Conservation (phyloP, 2,888 invertebrate genomes). For the Phania funesta region DNA sequence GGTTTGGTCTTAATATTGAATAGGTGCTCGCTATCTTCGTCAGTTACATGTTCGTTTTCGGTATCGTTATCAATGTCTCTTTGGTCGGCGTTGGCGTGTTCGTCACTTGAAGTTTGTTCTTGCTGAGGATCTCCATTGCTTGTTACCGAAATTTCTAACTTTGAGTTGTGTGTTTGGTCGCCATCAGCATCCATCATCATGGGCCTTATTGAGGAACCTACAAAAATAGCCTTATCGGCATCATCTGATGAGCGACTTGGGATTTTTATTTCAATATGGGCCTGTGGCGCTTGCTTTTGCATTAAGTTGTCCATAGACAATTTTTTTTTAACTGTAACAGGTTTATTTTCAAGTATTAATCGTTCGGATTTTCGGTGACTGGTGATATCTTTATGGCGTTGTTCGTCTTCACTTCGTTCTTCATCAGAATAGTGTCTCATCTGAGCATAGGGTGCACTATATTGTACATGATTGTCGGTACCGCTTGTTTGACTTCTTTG, state of each 20-base stretch:
- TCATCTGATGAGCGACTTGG: conserved; percentile 69
- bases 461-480: conserved; percentile 68
- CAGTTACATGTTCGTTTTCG: neutral
- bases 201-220: conserved; percentile 73
- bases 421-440: conserved; percentile 73
- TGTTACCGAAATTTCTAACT: conserved; percentile 60
- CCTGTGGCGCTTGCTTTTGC: conserved; percentile 54
- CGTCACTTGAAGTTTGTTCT: neutral
- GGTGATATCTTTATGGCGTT: neutral
- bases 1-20: conserved; percentile 64
- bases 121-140: conserved; percentile 39
- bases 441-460: conserved; percentile 76
- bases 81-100: neutral
- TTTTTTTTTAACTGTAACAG: neutral
- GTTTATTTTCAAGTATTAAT: conserved; percentile 26
- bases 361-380: conserved; percentile 36
- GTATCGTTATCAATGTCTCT: neutral
- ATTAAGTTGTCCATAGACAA: conserved; percentile 5
- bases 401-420: conserved; percentile 46
- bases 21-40: conserved; percentile 15
- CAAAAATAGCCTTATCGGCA: conserved; percentile 70
- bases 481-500: conserved; percentile 31
- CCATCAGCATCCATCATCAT: conserved; percentile 35
- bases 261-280: conserved; percentile 76
- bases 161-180: conserved; percentile 38